These are phyloP conservation scores for Symphodus melops DNA, from an alignment of 2,113 vertebrate genomes.

Conservation along the genomic window DNA sequence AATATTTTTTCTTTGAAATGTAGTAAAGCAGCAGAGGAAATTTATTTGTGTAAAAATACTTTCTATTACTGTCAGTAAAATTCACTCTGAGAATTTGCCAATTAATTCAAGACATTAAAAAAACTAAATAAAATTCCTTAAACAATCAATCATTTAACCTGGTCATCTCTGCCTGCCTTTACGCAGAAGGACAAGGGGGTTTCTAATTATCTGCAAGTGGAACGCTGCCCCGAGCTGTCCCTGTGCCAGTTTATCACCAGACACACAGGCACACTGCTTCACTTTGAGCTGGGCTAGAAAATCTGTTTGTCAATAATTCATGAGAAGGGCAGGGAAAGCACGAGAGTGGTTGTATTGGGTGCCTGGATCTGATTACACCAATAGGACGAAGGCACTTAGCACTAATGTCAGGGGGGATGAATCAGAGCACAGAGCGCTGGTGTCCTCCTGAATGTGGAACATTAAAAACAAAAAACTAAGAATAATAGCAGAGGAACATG, in stretches of 20 bases:
- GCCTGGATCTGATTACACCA: conserved; percentile 71
- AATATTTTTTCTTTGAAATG: no score
- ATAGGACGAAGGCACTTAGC: neutral
- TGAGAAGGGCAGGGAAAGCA: conserved; percentile 47
- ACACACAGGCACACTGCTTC: conserved; percentile 28
- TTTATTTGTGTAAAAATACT: no score
- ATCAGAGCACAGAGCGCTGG: conserved; percentile 42
- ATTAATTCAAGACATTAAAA: no score
- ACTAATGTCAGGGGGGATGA: conserved; percentile 35
- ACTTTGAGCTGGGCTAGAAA: conserved; percentile 42
- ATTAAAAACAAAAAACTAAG: conserved; percentile 31
- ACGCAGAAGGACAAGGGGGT: conserved; percentile 28
- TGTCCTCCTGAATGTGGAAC: conserved; percentile 42
- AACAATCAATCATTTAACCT: conserved; percentile 10
- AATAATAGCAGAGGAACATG: conserved; percentile 36
- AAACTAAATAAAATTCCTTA: neutral
- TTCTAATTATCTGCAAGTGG: conserved; percentile 42
- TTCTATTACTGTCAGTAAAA: no score
- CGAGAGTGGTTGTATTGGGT: conserved; percentile 30
- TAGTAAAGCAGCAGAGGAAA: no score
- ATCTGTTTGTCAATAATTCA: conserved; percentile 74
- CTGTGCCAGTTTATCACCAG: conserved; percentile 46
- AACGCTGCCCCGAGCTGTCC: conserved; percentile 22
- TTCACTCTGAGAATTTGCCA: no score
- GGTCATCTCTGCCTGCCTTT: conserved; percentile 4